Evolutionary conservation across 2,888 invertebrate genomes (phyloP), one percentile per base, ranked within the genome.

Genomic region (Himalopsyche tibetana): DNA sequence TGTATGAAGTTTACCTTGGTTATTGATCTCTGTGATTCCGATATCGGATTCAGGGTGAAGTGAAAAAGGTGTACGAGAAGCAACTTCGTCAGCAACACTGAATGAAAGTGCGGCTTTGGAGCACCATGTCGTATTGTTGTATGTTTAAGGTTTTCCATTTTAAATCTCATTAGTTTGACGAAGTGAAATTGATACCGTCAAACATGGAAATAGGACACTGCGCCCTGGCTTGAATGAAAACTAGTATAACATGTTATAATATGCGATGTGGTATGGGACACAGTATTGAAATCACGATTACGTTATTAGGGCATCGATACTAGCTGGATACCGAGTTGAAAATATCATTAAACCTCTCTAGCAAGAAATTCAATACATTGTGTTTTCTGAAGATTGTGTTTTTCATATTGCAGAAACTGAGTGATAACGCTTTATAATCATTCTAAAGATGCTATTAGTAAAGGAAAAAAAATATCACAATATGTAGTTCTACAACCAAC

Each of bases 1-100:
- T 42, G 8, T 2, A 5, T 42, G 5, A 15, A 51, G 15, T 51
- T 15, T 4, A 15, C 3, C 15, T 51, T 74, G 74, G 74, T 74
- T 74, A 74, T 36, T 28, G 36, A 74, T 74, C 74, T 74, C 74
- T 74, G 74, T 38, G 12, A 74, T 19, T 74, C 74, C 38, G 51
- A 81, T 80, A 81, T 63, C 80, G 38, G 63, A 69, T 80, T 82
- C 38, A 28, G 80, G 83, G 69, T 74, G 84, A 74, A 83, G 83
- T 86, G 83, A 36, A 81, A 82, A 42, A 82, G 45, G n/a, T 82
- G 63, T 74, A 82, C 28, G 28, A 56, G 81, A 28, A 51, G 74
- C n/a, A 82, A 69, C 83, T 6, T 40, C 69, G 40, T 42, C 83
- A 40, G 40, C 17, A 36, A 45, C 55, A 36, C 38, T 82, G 74